These are phyloP conservation scores for Premnoplex brunnescens DNA, from an alignment of 2,797 vertebrate genomes.

Conservation along the genomic window DNA sequence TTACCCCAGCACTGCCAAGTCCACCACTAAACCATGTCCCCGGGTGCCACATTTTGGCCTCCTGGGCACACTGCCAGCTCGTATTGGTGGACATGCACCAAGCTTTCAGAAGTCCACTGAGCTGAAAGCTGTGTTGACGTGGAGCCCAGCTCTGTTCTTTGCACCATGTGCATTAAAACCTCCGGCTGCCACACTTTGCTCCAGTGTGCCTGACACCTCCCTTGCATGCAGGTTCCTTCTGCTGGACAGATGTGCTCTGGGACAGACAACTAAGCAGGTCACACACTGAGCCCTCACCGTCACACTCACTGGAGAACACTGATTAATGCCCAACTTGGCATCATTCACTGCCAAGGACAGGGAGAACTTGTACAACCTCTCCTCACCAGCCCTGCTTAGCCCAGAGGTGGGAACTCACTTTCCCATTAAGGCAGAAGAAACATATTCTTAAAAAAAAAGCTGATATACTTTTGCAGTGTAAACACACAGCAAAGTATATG, in stretches of 20 bases:
- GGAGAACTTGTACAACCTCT: background rate
- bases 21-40: background rate
- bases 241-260: accelerated
- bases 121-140: background rate
- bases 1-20: background rate
- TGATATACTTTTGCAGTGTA: background rate
- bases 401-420: background rate
- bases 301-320: accelerated
- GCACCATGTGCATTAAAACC: background rate
- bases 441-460: background rate
- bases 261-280: background rate
- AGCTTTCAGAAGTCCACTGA: background rate
- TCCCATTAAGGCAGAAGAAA: background rate
- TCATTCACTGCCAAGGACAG: background rate
- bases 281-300: accelerated
- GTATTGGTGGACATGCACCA: background rate
- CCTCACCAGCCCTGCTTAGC: background rate
- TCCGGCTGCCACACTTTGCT: background rate
- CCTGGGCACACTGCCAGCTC: background rate
- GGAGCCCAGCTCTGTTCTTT: background rate
- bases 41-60: background rate
- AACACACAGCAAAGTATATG: no score
- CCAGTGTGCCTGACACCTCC: background rate
- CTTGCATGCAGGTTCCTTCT: background rate
- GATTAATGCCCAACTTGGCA: background rate